Percentiles rank a stretch among this genome's conserved stretches.
phyloP scores from a whole-genome alignment of 1,140 invertebrate genomes.

The Delia radicum region DNA sequence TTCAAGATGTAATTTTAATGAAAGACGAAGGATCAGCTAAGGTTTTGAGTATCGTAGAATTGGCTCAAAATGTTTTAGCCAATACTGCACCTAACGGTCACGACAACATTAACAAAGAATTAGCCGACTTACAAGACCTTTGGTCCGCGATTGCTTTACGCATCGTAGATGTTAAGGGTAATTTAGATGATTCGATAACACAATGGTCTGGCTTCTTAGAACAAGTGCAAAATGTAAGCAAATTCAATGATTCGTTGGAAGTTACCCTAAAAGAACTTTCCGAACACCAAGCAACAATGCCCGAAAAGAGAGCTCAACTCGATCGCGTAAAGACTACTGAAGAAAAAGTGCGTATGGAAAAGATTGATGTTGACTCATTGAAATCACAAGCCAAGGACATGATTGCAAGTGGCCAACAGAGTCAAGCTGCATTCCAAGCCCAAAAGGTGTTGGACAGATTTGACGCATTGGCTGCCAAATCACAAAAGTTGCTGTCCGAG shows the following conservation, averaged over 20 bases:
- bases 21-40: constrained; percentile 91
- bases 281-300: constrained; percentile 75
- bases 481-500: constrained; percentile 73
- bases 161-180: constrained; percentile 86
- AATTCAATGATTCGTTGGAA: constrained; percentile 79
- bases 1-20: constrained; percentile 81
- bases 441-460: constrained; percentile 81
- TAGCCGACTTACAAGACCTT: constrained; percentile 83
- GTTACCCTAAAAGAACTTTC: constrained; percentile 70
- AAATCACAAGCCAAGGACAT: constrained; percentile 87
- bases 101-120: constrained; percentile 77
- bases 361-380: constrained; percentile 87
- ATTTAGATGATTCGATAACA: constrained; percentile 85
- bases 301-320: constrained; percentile 81
- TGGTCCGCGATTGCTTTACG: constrained; percentile 84
- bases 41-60: constrained; percentile 81
- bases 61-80: constrained; percentile 87
- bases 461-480: constrained; percentile 69
- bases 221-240: constrained; percentile 81
- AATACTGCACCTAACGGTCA: constrained; percentile 89
- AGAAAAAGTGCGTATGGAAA: constrained; percentile 87
- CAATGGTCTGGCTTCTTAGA: constrained; percentile 87
- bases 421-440: constrained; percentile 78
- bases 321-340: constrained; percentile 83
- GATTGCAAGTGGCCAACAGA: constrained; percentile 80